Conservation (phyloP, 92 coral and sea anemone genomes). For the Siderastrea radians region DNA sequence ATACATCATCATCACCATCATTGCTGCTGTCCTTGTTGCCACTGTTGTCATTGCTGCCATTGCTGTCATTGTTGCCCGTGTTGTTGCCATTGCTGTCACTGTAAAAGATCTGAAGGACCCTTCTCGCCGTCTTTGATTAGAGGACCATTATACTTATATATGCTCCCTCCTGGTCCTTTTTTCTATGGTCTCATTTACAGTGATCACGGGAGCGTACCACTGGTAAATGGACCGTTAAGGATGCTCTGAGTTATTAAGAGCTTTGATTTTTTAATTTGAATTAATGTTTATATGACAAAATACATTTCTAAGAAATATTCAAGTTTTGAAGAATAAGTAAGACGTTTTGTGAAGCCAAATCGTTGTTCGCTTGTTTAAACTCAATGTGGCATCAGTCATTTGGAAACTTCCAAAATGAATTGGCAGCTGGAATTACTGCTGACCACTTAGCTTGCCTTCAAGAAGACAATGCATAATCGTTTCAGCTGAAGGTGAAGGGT, state of each 20-base stretch:
- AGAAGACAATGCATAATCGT: no score
- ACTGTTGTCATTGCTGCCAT: conserved; percentile 32
- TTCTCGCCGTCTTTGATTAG: background rate
- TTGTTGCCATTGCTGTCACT: conserved; percentile 46
- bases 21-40: conserved; percentile 45
- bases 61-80: conserved; percentile 36
- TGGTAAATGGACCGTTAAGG: conserved; percentile 22
- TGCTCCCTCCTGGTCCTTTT: background rate
- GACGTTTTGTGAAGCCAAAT: no score
- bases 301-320: no score
- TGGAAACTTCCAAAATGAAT: no score
- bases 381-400: no score
- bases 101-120: conserved; percentile 32
- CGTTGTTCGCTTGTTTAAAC: no score
- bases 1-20: conserved; percentile 47
- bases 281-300: no score
- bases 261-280: background rate
- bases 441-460: no score
- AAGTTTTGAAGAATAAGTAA: no score
- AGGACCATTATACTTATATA: background rate
- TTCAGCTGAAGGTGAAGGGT: no score
- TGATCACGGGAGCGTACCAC: background rate
- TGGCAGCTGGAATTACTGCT: no score
- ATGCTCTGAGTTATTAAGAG: background rate
- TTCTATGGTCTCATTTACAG: background rate